Base-by-base conservation (phyloP, 2,113 vertebrate genomes). In the Corythornis madagascariensis region DNA sequence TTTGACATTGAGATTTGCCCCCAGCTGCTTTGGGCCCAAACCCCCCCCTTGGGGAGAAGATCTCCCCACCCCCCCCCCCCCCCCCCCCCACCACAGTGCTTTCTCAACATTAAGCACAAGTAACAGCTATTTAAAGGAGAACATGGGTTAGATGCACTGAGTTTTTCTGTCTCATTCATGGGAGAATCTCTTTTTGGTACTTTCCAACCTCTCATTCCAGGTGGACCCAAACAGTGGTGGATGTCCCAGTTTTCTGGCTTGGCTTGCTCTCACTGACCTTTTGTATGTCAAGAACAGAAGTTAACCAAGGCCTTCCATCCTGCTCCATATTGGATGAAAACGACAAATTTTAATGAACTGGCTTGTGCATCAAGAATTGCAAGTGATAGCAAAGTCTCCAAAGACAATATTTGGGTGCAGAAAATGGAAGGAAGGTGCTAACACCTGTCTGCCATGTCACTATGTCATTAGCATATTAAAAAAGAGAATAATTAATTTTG, bases 91-190 rank as follows among this genome's bases (percentile, higher is more conserved):
- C 33, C 24, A 29, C 22, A 29, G 29, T 0, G 0, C 20, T 69
- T 53, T 40, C 48, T 77, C 47, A 50, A 53, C n/a, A 26, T 40
- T 45, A 45, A 77, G 42, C 15, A 20, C n/a, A 65, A n/a, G n/a
- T n/a, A n/a, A n/a, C n/a, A n/a, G n/a, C n/a, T n/a, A n/a, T 8
- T 73, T 25, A 31, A n/a, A 61, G 28, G 12, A 90, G 20, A 16
- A 43, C 10, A 5, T 24, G 12, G 55, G 15, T 69, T 60, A 80
- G 80, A 65, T 16, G n/a, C 0, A 0, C 4, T 1, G 4, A 64
- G n/a, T 21, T 79, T 59, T 65, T 55, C 57, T 79, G 35, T 5
- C 26, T 72, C 35, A 28, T 5, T 70, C 12, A 9, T 11, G 35
- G 40, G 40, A 92, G 11, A 57, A 59, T 63, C 38, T 78, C 31